Evolutionary conservation across 2,888 invertebrate species (phyloP).

Genomic region (Ennomos erosarius): DNA sequence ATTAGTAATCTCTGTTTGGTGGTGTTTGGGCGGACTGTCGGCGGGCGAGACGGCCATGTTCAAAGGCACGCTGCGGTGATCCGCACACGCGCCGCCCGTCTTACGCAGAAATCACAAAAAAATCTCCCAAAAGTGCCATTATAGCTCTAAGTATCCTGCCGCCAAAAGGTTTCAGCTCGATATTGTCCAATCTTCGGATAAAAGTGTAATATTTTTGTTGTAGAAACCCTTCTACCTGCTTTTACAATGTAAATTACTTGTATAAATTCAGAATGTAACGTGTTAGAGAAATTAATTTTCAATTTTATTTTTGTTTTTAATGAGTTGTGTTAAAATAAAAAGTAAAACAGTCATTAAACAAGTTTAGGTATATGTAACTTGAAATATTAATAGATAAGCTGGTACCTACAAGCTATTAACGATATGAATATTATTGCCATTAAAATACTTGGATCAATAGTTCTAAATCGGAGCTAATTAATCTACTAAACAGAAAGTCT

Average conservation of each 20-base stretch:
- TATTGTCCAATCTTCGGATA: slow-evolving; percentile 48
- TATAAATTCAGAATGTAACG: slow-evolving; percentile 1
- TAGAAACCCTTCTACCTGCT: slow-evolving; percentile 32
- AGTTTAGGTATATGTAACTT: slow-evolving; percentile 26
- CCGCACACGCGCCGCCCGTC: slow-evolving; percentile 54
- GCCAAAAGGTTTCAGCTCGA: slow-evolving; percentile 44
- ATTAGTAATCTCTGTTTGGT: slow-evolving; percentile 73
- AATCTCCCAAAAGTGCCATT: slow-evolving; percentile 52
- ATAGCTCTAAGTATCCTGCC: slow-evolving; percentile 49
- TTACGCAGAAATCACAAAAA: slow-evolving; percentile 69
- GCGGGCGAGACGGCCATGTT: slow-evolving; percentile 47
- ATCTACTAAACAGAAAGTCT: slow-evolving; percentile 70
- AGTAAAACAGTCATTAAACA: slow-evolving; percentile 23
- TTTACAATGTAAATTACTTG: slow-evolving; percentile 3
- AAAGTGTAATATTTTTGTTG: slow-evolving; percentile 39
- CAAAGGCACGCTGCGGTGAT: slow-evolving; percentile 54
- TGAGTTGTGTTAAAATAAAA: slow-evolving; percentile 13
- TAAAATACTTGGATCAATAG: slow-evolving; percentile 63
- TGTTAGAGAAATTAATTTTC: background rate
- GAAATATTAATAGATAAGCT: slow-evolving; percentile 42
- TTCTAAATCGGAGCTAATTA: slow-evolving; percentile 65
- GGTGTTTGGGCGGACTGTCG: slow-evolving; percentile 61
- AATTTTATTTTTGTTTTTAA: slow-evolving; percentile 11
- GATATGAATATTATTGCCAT: slow-evolving; percentile 56
- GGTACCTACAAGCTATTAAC: slow-evolving; percentile 43